A percentile compares a stretch with the other conserved stretches of the same genome.
Evolutionary conservation across 2,888 invertebrate species (phyloP).

Genomic region (Drosophila koepferae): DNA sequence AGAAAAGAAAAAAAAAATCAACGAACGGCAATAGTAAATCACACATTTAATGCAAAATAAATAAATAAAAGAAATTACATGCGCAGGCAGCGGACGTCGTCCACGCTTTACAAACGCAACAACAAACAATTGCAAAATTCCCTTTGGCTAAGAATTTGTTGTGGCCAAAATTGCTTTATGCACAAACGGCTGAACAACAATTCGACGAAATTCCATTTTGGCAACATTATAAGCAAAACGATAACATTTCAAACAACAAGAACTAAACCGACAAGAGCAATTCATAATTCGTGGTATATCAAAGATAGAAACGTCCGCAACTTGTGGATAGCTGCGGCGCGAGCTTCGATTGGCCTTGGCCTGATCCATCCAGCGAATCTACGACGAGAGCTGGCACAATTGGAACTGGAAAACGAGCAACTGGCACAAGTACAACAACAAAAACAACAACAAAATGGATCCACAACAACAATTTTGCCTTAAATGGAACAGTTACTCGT

Average conservation of each 20-base stretch:
- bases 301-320: constrained; percentile 11
- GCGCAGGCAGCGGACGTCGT: constrained; percentile 34
- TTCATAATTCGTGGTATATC: constrained; percentile 9
- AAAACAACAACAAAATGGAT: constrained; percentile 89
- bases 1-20: not conserved
- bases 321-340: constrained; percentile 27
- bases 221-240: constrained; percentile 59
- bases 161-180: constrained; percentile 65
- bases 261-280: not conserved
- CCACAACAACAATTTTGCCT: constrained; percentile 97
- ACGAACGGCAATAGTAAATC: constrained; percentile 1
- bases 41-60: constrained; percentile 15
- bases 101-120: constrained; percentile 78
- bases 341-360: constrained; percentile 50
- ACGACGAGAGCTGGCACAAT: constrained; percentile 12
- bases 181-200: constrained; percentile 57
- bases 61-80: constrained; percentile 42
- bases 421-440: constrained; percentile 23
- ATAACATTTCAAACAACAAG: constrained; percentile 16
- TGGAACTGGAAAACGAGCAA: constrained; percentile 12
- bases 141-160: constrained; percentile 82
- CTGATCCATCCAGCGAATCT: constrained; percentile 20
- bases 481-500: constrained; percentile 98
- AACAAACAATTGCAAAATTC: constrained; percentile 83
- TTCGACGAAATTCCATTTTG: constrained; percentile 79